These are phyloP conservation scores for Nothobranchius kuhntae DNA, from an alignment of 2,113 vertebrate species.

Conservation along the genomic window DNA sequence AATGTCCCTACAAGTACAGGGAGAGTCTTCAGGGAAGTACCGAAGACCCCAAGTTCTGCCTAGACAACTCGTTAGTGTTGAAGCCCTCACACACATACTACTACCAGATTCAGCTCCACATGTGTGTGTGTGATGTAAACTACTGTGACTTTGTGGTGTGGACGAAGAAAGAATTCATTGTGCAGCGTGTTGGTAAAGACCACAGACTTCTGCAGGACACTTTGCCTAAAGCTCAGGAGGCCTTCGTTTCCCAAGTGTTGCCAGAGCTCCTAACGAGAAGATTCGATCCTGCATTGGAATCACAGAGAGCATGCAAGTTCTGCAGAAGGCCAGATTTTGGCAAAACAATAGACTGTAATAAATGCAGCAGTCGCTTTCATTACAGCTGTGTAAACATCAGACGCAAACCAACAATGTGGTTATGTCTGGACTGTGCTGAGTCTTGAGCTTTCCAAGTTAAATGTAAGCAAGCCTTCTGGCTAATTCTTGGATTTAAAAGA, in stretches of 20 bases:
- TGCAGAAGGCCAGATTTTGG: conserved; percentile 4
- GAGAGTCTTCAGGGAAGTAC: neutral
- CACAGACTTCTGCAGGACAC: conserved; percentile 1
- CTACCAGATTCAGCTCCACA: neutral
- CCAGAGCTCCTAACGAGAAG: conserved; percentile 14
- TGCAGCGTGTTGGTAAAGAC: neutral
- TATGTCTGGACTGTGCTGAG: no score
- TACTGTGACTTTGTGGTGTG: conserved; percentile 11
- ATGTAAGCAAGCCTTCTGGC: no score
- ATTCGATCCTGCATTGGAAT: neutral
- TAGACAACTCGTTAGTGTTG: no score
- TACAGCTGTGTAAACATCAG: no score
- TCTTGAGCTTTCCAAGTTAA: no score
- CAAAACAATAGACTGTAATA: neutral
- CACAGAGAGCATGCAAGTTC: neutral
- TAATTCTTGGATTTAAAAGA: no score
- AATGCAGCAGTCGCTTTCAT: neutral
- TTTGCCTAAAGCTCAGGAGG: conserved; percentile 2
- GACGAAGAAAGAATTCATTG: neutral
- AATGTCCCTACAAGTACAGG: no score
- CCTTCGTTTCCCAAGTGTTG: conserved; percentile 3
- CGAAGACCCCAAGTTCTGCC: neutral
- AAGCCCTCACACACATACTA: no score
- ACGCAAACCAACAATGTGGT: no score
- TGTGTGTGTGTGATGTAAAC: conserved; percentile 1